Percentiles rank a stretch among this genome's conserved stretches.
phyloP scores from a whole-genome alignment of 1,140 invertebrate genomes.

The Cydia amplana region DNA sequence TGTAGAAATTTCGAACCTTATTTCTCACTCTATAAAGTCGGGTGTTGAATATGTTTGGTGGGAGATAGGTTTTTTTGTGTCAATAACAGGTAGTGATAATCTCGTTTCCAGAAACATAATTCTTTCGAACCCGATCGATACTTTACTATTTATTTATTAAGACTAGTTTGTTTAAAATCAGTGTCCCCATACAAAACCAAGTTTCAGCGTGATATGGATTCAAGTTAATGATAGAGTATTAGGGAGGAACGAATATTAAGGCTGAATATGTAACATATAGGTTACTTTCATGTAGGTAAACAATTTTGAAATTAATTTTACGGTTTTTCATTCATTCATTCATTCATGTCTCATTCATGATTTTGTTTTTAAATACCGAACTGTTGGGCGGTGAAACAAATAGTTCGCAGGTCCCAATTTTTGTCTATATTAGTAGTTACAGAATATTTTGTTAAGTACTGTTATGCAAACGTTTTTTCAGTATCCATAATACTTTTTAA shows the following conservation, averaged over 20 bases:
- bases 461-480: too few species aligned
- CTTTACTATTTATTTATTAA: constrained; percentile 31
- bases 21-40: not conserved
- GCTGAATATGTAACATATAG: too few species aligned
- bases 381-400: too few species aligned
- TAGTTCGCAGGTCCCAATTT: too few species aligned
- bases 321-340: too few species aligned
- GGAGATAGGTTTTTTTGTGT: not conserved
- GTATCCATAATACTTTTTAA: not conserved
- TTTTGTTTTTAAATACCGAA: too few species aligned
- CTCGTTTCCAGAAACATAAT: constrained; percentile 25
- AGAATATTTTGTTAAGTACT: too few species aligned
- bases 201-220: not conserved
- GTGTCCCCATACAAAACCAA: not conserved
- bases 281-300: too few species aligned
- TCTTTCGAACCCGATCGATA: constrained; percentile 26
- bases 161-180: constrained; percentile 16
- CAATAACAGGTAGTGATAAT: constrained; percentile 3
- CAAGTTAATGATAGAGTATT: not conserved
- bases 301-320: too few species aligned
- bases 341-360: too few species aligned
- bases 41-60: not conserved
- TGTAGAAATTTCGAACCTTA: not conserved
- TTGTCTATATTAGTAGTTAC: too few species aligned
- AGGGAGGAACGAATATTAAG: not conserved